Evolutionary conservation across 2,113 vertebrate species (phyloP).

Genomic region (Cebus imitator): DNA sequence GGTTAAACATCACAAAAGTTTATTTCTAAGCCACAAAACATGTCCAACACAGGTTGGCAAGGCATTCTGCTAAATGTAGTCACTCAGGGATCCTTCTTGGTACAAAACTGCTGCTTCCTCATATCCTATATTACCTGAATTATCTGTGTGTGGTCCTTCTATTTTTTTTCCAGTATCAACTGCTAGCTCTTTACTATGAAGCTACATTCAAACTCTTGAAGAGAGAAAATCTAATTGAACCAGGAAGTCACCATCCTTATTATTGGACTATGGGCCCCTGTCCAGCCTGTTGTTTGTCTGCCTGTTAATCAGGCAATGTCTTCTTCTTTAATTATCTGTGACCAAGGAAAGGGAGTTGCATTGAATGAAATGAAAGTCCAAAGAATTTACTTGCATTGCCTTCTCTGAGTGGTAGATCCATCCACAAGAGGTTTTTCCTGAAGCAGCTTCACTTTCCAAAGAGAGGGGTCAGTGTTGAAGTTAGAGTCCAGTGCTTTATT

Average conservation of each 20-base stretch:
- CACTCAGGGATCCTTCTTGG: not conserved
- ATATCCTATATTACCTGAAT: not conserved
- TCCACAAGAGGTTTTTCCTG: not conserved
- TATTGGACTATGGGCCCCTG: not conserved
- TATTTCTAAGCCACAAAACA: not conserved
- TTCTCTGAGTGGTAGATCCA: not conserved
- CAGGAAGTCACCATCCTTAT: not conserved
- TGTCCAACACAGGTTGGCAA: not conserved
- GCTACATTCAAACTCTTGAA: not conserved
- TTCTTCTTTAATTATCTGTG: not conserved
- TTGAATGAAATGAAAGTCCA: not conserved
- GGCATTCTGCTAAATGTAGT: not conserved
- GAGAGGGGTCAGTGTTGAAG: not conserved
- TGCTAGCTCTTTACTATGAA: not conserved
- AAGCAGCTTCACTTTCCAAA: not conserved
- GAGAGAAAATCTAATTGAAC: not conserved
- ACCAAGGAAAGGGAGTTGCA: not conserved
- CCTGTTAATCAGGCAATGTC: not conserved
- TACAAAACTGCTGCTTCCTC: not conserved
- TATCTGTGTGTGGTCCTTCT: not conserved
- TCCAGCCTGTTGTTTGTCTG: not conserved
- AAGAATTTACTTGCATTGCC: not conserved
- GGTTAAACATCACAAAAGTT: not conserved
- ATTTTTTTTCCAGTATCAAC: not conserved
- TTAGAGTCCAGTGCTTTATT: not conserved